These are phyloP conservation scores for Hemichromis elongatus DNA, from an alignment of 2,113 vertebrate genomes.

Conservation along the genomic window DNA sequence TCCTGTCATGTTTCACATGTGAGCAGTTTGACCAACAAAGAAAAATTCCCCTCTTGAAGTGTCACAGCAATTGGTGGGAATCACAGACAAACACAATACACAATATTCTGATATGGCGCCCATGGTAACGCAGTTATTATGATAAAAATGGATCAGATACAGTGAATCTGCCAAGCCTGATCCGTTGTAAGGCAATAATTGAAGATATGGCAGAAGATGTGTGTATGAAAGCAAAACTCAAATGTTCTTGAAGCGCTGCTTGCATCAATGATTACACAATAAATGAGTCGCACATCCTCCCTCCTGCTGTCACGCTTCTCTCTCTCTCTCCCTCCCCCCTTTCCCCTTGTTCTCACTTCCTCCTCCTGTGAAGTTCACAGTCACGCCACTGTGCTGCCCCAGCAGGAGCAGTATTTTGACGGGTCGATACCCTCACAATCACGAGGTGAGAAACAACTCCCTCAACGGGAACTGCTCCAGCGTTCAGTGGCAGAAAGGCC, in stretches of 20 bases:
- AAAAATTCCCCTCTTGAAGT: neutral
- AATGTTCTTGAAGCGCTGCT: neutral
- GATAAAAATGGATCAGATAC: neutral
- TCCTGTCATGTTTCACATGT: neutral
- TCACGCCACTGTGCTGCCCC: slow-evolving; percentile 77
- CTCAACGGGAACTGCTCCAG: slow-evolving; percentile 78
- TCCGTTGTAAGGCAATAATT: neutral
- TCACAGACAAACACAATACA: neutral
- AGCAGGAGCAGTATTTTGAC: slow-evolving; percentile 76
- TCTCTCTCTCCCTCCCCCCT: neutral
- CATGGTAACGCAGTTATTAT: neutral
- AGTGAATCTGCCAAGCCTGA: neutral
- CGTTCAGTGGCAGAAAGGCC: slow-evolving; percentile 66
- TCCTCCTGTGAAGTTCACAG: slow-evolving; percentile 59
- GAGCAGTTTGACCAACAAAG: neutral
- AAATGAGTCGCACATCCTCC: neutral
- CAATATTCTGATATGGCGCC: neutral
- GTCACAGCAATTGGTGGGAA: neutral
- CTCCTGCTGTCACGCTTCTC: neutral
- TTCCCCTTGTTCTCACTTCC: neutral
- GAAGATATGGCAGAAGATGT: neutral
- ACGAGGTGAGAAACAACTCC: slow-evolving; percentile 76
- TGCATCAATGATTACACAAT: neutral
- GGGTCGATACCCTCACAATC: slow-evolving; percentile 78
- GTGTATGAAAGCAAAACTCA: neutral